Conservation (phyloP, 2,888 invertebrate genomes). For the Sesia apiformis region DNA sequence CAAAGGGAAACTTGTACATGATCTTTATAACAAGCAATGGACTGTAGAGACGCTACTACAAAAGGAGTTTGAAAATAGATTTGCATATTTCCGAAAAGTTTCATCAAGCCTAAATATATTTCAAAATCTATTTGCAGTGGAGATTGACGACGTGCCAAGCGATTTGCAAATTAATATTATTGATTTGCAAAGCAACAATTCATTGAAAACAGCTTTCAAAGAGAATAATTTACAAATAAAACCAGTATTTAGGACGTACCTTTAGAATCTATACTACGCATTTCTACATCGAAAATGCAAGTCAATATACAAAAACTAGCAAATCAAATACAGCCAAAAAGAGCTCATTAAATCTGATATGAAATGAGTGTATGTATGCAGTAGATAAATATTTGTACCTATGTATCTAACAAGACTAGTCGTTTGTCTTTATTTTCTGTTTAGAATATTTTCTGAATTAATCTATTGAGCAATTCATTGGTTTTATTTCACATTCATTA, state of each 20-base stretch:
- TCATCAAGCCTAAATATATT: slow-evolving; percentile 8
- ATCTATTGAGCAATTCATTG: too few relatives aligned
- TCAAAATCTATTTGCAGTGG: slow-evolving; percentile 9
- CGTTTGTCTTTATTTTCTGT: too few relatives aligned
- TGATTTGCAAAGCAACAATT: not conserved
- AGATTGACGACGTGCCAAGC: slow-evolving; percentile 5
- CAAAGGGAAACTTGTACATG: not conserved
- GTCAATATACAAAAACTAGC: slow-evolving; percentile 5
- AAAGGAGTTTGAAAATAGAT: slow-evolving; percentile 6
- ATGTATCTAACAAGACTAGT: too few relatives aligned
- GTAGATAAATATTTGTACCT: too few relatives aligned
- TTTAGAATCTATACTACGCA: slow-evolving; percentile 10
- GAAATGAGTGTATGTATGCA: too few relatives aligned
- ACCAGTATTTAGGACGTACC: slow-evolving; percentile 9
- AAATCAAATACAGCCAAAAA: slow-evolving; percentile 8
- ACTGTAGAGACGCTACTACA: slow-evolving; percentile 2
- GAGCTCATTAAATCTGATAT: slow-evolving; percentile 4
- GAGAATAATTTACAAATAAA: slow-evolving; percentile 5
- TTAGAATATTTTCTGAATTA: too few relatives aligned
- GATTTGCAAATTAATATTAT: slow-evolving; percentile 1
- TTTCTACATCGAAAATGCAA: not conserved
- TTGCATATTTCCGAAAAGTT: slow-evolving; percentile 9
- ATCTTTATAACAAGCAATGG: slow-evolving; percentile 1
- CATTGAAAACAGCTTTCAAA: not conserved
- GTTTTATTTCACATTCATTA: too few relatives aligned